Evolutionary conservation across 2,888 invertebrate genomes (phyloP), one percentile per base, ranked within the genome.

Genomic region (Leptarthrus brevirostris): DNA sequence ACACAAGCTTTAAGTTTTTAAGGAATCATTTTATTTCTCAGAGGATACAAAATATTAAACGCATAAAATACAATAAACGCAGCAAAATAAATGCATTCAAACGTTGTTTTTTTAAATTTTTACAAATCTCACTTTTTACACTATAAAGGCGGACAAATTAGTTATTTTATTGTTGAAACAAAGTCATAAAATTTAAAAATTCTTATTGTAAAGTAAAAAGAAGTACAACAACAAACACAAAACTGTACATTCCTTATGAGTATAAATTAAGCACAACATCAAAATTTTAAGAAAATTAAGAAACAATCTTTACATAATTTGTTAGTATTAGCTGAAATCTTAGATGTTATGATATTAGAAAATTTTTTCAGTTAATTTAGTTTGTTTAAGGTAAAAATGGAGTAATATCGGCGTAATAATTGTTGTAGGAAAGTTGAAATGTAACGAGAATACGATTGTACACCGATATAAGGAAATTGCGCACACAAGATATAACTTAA

Each of bases 211-310:
- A 47, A 24, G 6, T 52, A 52, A 69, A 66, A 24, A 47, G 26
- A 24, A 36, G 26, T 64, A 69, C 49, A 69, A 69, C 69, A 69
- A 66, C 30, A 69, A 66, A 26, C 14, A 54, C 54, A 54, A 52
- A 69, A 49, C 34, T 69, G 34, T 69, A 69, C 49, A 69, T 30
- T 69, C n/a, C 49, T 34, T 69, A 69, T 49, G 3, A 30, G 30
- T 34, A 52, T 24, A 69, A 69, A 69, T 69, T 69, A 69, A 69
- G 69, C 69, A 69, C 69, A 69, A 69, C 69, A 69, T 69, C 69
- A 69, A 69, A 69, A 69, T 14, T 69, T 49, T 16, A 44, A 64
- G 22, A 64, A 24, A 64, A 47, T 22, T 20, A 64, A 18, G 16
- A 58, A 24, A 34, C n/a, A 36, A 20, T 34, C 40, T 36, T 58